phyloP scores from a whole-genome alignment of 2,113 vertebrate species.

The Xiphophorus maculatus region DNA sequence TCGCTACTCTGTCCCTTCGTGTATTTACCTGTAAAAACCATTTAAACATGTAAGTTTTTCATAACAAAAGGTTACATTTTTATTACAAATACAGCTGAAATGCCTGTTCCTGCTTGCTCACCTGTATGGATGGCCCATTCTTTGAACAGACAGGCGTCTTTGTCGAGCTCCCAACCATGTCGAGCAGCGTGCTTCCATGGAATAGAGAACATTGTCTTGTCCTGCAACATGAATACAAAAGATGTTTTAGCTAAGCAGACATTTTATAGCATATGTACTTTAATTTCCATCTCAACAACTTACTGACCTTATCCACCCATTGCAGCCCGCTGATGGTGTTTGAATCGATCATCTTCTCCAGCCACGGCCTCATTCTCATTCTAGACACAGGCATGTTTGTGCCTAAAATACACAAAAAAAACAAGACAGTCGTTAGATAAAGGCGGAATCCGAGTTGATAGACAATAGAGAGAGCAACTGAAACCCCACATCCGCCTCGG shows the following conservation, averaged over 20 bases:
- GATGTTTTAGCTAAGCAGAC: not conserved
- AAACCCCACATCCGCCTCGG: not conserved
- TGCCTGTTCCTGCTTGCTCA: constrained; percentile 54
- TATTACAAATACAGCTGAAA: too few species aligned
- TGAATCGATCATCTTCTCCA: constrained; percentile 91
- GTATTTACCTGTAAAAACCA: constrained; percentile 84
- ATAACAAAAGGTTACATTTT: fast-evolving
- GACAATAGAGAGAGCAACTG: not conserved
- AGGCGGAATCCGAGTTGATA: not conserved
- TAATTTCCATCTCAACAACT: too few species aligned
- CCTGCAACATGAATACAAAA: constrained; percentile 74
- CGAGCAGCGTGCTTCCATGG: constrained; percentile 98
- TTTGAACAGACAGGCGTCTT: constrained; percentile 92
- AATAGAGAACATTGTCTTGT: constrained; percentile 90
- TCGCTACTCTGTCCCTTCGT: constrained; percentile 83
- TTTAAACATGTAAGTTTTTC: not conserved
- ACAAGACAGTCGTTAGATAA: constrained; percentile 8
- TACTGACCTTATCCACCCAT: constrained; percentile 89
- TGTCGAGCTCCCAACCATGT: constrained; percentile 94
- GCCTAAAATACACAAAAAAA: constrained; percentile 43
- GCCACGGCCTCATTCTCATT: constrained; percentile 96
- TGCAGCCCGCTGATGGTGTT: constrained; percentile 84
- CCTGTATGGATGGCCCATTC: constrained; percentile 97
- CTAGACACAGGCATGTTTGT: constrained; percentile 88
- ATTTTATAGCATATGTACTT: not conserved